These are phyloP conservation scores for Apogon talboti DNA, from an alignment of 2,797 vertebrate genomes.

Conservation along the genomic window DNA sequence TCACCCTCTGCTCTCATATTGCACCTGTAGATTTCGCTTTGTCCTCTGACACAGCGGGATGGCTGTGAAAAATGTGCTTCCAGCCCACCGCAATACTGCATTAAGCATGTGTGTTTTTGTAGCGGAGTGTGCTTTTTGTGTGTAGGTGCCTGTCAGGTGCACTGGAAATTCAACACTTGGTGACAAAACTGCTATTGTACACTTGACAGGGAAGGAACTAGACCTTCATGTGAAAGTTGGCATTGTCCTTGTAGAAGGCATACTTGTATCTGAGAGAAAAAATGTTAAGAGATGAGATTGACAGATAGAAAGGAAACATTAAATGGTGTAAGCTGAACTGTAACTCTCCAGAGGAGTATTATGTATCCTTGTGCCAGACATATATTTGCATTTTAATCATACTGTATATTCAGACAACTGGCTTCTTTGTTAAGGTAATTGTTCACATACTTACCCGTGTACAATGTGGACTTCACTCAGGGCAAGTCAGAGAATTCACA, in stretches of 20 bases:
- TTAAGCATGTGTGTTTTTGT: neutral
- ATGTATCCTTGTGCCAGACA: neutral
- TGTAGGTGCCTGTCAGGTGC: constrained; percentile 19
- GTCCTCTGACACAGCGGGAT: constrained; percentile 47
- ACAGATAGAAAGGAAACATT: constrained; percentile 24
- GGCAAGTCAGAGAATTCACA: too few species aligned
- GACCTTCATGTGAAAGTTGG: constrained; percentile 33
- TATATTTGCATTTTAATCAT: too few species aligned
- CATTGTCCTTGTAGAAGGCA: constrained; percentile 38
- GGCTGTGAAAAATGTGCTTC: constrained; percentile 12
- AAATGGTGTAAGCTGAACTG: constrained; percentile 18
- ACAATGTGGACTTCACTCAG: too few species aligned
- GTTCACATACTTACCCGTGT: too few species aligned
- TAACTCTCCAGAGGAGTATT: constrained; percentile 11
- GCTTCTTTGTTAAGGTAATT: too few species aligned
- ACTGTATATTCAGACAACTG: too few species aligned
- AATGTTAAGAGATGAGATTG: constrained; percentile 7
- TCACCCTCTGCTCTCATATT: constrained; percentile 24
- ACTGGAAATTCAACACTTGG: constrained; percentile 10
- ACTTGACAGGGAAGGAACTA: constrained; percentile 30
- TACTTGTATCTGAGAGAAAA: constrained; percentile 14
- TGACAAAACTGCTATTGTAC: constrained; percentile 52
- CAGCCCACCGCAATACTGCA: constrained; percentile 27
- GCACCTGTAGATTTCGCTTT: constrained; percentile 35
- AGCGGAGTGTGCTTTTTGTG: constrained; percentile 1